Percentiles rank a stretch among this genome's conserved stretches.
phyloP scores from a whole-genome alignment of 2,888 invertebrate genomes.

The Hemicrepidius hirtus region DNA sequence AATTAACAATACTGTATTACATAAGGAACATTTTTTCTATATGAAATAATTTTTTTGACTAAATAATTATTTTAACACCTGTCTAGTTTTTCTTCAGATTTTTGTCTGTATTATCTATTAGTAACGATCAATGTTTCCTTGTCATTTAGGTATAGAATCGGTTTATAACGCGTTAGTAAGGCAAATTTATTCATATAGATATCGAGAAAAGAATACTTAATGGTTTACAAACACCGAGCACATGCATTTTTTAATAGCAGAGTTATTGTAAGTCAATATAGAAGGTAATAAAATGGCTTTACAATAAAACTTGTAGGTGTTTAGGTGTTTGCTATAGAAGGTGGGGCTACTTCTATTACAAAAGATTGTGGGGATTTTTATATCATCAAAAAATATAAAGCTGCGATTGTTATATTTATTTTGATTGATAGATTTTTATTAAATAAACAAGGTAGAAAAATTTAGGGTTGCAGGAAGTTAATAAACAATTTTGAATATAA shows the following conservation, averaged over 20 bases:
- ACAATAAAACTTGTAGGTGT: conserved; percentile 18
- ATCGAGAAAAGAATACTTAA: conserved; percentile 24
- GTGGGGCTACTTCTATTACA: not conserved
- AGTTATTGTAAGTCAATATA: conserved; percentile 42
- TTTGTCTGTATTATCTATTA: not conserved
- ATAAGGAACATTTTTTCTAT: not conserved
- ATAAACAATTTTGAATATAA: no score
- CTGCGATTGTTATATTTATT: not conserved
- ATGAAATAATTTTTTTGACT: no score
- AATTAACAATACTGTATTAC: not conserved
- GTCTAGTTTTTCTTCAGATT: not conserved
- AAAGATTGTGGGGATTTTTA: conserved; percentile 17
- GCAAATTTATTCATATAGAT: conserved; percentile 27
- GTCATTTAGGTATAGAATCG: conserved; percentile 7
- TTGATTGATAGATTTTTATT: not conserved
- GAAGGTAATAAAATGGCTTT: conserved; percentile 50
- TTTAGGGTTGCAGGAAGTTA: not conserved
- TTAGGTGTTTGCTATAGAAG: no score
- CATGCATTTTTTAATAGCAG: conserved; percentile 30
- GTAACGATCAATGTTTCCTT: not conserved
- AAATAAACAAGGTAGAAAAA: not conserved
- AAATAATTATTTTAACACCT: no score
- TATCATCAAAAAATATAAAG: not conserved
- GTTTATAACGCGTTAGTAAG: conserved; percentile 9
- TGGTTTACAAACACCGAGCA: conserved; percentile 33